Conservation (phyloP, 2,113 vertebrate species). For the Muntiacus muntjak region DNA sequence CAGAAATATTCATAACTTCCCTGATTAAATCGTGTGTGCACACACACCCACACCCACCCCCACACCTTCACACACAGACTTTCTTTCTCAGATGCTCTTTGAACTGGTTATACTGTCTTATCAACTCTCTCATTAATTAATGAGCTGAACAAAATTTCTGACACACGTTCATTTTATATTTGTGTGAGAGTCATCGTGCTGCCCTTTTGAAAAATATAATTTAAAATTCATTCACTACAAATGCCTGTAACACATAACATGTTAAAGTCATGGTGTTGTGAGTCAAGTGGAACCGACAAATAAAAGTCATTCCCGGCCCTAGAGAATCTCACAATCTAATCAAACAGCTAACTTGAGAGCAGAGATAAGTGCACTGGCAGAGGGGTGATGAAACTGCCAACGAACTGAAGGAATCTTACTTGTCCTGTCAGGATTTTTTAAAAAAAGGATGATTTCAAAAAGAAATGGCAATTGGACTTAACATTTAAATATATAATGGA, state of each 20-base stretch:
- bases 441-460: background rate
- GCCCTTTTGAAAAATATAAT: background rate
- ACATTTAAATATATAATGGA: background rate
- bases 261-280: background rate
- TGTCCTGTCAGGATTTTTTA: background rate
- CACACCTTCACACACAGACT: background rate
- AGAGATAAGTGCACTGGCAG: background rate
- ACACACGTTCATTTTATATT: background rate
- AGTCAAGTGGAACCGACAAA: background rate
- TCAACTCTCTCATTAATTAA: background rate
- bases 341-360: background rate
- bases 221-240: background rate
- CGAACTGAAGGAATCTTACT: background rate
- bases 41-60: background rate
- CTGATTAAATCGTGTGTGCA: background rate
- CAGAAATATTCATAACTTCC: background rate
- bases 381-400: constrained; percentile 12
- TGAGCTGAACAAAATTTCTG: background rate
- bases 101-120: background rate
- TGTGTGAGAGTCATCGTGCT: background rate
- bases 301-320: background rate
- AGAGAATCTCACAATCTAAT: constrained; percentile 25
- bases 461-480: background rate
- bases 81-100: background rate
- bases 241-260: background rate